These are phyloP conservation scores for Cydia strobilella DNA, from an alignment of 1,140 invertebrate species.

Conservation along the genomic window DNA sequence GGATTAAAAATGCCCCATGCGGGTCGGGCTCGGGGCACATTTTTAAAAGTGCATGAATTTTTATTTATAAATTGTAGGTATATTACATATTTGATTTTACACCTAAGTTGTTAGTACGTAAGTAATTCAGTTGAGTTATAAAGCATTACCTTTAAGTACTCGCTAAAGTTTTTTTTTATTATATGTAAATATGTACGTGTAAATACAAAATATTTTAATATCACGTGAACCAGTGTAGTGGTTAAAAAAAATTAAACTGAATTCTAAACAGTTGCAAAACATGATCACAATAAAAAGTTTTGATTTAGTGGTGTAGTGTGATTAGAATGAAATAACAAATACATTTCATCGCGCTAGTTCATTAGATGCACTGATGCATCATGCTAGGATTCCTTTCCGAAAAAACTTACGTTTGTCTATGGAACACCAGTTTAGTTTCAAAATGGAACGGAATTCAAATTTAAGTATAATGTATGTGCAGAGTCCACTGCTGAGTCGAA, in stretches of 20 bases:
- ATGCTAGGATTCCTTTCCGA: neutral
- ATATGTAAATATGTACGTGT: too few relatives aligned
- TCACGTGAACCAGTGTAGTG: too few relatives aligned
- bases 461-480: neutral
- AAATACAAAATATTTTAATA: too few relatives aligned
- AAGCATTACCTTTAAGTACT: too few relatives aligned
- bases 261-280: too few relatives aligned
- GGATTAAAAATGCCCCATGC: neutral
- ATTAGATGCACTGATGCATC: neutral
- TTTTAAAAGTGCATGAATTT: neutral
- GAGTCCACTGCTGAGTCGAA: neutral
- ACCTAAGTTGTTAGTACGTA: neutral
- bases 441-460: slow-evolving; percentile 3
- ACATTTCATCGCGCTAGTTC: neutral
- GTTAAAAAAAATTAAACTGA: too few relatives aligned
- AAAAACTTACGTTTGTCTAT: neutral
- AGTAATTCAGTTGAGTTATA: too few relatives aligned
- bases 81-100: too few relatives aligned
- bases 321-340: neutral
- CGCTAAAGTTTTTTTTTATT: too few relatives aligned
- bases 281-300: too few relatives aligned
- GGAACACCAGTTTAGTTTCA: neutral
- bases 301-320: neutral
- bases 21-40: neutral
- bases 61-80: too few relatives aligned